Conservation (phyloP, 2,797 vertebrate genomes). For the Intellagama lesueurii region DNA sequence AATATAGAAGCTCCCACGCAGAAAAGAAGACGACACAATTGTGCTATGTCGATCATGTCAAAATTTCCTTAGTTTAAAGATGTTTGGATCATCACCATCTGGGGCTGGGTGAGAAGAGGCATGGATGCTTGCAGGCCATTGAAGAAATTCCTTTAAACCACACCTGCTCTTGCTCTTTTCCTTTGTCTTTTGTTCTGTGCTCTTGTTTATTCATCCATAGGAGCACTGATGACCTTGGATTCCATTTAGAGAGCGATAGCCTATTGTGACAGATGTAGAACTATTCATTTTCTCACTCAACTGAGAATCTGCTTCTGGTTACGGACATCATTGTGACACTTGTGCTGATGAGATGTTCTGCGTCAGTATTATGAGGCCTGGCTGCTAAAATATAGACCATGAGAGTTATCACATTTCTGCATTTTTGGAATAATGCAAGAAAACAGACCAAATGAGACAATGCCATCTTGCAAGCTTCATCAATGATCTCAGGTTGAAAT, state of each 20-base stretch:
- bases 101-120: neutral
- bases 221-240: neutral
- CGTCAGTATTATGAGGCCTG: neutral
- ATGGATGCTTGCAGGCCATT: neutral
- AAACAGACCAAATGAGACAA: neutral
- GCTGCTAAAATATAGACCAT: neutral
- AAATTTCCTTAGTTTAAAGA: neutral
- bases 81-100: neutral
- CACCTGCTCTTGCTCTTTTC: neutral
- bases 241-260: neutral
- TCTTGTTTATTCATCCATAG: conserved; percentile 3
- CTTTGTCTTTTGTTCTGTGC: neutral
- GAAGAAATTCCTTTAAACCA: neutral
- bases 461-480: neutral
- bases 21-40: neutral
- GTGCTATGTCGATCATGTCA: neutral
- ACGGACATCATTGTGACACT: neutral
- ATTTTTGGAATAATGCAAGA: conserved; percentile 8
- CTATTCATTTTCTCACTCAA: conserved; percentile 2
- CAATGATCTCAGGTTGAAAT: neutral
- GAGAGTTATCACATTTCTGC: conserved; percentile 2
- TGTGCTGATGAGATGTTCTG: neutral
- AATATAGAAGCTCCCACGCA: neutral
- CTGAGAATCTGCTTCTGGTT: neutral
- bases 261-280: conserved; percentile 3